Evolutionary conservation across 1,140 invertebrate species (phyloP), one percentile per base, ranked within the genome.

Genomic region (Latrodectus geometricus): DNA sequence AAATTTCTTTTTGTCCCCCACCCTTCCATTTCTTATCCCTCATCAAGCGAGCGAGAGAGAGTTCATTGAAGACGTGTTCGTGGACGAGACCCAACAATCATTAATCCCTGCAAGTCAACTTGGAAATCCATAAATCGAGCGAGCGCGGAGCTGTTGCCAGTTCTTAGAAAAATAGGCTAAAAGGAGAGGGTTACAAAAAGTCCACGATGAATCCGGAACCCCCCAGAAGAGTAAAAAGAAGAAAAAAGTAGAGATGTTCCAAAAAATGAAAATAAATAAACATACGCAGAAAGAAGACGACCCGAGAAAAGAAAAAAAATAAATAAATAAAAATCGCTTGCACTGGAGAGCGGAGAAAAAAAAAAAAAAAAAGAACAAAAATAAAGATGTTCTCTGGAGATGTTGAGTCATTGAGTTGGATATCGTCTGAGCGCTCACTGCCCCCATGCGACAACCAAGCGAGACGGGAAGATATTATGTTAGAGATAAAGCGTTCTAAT

Each of bases 21-120:
- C 48, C 9, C 8, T 48, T 61, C 54, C 54, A 35, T 15, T 73
- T 73, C 23, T 73, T 49, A 48, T 73, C 70, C 70, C 48, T 73
- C 70, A 73, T 73, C 70, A 61, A 61, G 54, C 54, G 17, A 17
- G 54, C 54, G 17, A 61, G 70, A 73, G 15, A 23, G 49, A 80
- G 78, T 80, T 80, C 78, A 80, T 54, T 70, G 78, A 80, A 80
- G 78, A 80, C 78, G 69, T 52, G 78, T 52, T 80, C 78, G 78
- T 80, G 78, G 78, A 80, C 48, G 20, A 35, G n/a, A 11, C 78
- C 78, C 78, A 80, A 80, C 14, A 21, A 69, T 54, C 78, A 80
- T 80, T 80, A 80, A 80, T 80, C 65, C 50, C 49, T 21, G 66
- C 65, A 8, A 54, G 17, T 52, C 73, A 56, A 14, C 76, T 61